A percentile compares a stretch with the other conserved stretches of the same genome.
phyloP scores from a whole-genome alignment of 1,140 invertebrate species.

The Gerris buenoi region DNA sequence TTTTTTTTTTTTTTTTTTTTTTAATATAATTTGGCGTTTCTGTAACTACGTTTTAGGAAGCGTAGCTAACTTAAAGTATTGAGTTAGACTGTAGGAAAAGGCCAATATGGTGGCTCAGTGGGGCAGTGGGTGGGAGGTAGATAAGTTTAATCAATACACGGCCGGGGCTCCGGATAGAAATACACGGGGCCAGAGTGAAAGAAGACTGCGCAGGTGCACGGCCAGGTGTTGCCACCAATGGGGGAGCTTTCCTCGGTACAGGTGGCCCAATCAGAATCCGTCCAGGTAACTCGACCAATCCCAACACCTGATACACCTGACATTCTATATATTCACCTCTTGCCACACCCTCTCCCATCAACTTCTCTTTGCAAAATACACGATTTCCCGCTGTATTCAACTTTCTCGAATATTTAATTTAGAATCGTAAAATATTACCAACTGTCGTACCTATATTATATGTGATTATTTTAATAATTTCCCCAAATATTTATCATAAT shows the following conservation, averaged over 20 bases:
- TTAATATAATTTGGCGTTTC: too few species aligned
- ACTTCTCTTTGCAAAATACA: background rate
- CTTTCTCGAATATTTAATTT: background rate
- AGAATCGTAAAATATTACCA: too few species aligned
- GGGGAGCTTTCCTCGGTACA: background rate
- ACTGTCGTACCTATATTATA: background rate
- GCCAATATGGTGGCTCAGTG: background rate
- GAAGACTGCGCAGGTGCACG: background rate
- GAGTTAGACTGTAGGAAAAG: too few species aligned
- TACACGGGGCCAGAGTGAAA: background rate
- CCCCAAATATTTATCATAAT: too few species aligned
- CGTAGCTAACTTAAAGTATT: too few species aligned
- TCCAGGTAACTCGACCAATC: background rate
- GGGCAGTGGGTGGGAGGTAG: background rate
- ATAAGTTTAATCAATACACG: background rate
- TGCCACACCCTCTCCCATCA: background rate
- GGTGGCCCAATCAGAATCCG: background rate
- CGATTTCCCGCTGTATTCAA: background rate
- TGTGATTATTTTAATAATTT: background rate
- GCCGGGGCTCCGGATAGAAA: background rate
- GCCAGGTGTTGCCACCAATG: background rate
- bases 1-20: too few species aligned
- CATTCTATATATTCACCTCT: background rate
- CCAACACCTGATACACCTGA: background rate
- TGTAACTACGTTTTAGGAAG: too few species aligned